Evolutionary conservation across 2,113 vertebrate genomes (phyloP).

Genomic region (Pithys albifrons): DNA sequence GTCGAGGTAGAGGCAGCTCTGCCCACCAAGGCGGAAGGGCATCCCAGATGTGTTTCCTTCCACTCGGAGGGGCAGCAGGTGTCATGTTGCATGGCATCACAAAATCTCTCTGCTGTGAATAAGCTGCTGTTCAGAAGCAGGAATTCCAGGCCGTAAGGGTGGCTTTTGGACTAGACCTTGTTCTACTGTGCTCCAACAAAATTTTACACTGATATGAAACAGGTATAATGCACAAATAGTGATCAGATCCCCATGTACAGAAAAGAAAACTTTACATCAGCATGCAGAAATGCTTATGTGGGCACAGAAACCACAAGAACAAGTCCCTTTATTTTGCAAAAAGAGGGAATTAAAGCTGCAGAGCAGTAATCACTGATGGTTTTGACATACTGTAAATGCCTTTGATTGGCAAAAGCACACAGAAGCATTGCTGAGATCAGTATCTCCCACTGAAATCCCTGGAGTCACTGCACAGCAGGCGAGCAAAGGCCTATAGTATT

Average conservation of each 20-base stretch:
- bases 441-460: slow-evolving; percentile 56
- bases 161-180: not conserved
- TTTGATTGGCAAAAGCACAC: slow-evolving; percentile 60
- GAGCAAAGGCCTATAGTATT: slow-evolving; percentile 2
- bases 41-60: not conserved
- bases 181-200: not conserved
- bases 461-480: slow-evolving; percentile 19
- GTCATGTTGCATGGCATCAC: not conserved
- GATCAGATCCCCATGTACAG: not conserved
- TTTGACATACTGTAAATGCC: slow-evolving; percentile 46
- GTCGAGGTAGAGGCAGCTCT: not conserved
- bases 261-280: not conserved
- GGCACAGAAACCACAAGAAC: not conserved
- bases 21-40: not conserved
- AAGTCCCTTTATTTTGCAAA: slow-evolving; percentile 18
- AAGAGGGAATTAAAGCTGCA: slow-evolving; percentile 44
- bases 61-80: not conserved
- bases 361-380: slow-evolving; percentile 44
- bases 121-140: not conserved
- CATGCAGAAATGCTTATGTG: not conserved
- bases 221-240: not conserved
- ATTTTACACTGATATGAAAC: not conserved
- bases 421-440: slow-evolving; percentile 31
- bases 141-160: not conserved
- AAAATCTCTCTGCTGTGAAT: not conserved